phyloP scores from a whole-genome alignment of 2,888 invertebrate genomes.

The Drymonia ruficornis region DNA sequence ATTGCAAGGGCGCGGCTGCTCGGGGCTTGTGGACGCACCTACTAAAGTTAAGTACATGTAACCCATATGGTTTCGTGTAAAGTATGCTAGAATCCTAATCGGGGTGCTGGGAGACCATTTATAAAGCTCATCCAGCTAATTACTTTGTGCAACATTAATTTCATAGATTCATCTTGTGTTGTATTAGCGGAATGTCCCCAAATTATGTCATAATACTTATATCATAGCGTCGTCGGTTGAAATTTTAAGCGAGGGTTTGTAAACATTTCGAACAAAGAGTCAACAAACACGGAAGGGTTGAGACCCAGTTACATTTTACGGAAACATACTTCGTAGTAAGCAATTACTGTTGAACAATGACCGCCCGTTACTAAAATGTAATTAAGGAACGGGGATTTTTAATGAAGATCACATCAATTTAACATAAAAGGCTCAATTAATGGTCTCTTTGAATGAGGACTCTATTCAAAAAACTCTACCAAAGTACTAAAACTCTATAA shows the following conservation, averaged over 20 bases:
- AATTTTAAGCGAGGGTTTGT: slow-evolving; percentile 24
- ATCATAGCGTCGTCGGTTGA: slow-evolving; percentile 11
- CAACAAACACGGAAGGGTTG: slow-evolving; percentile 9
- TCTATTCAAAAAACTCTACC: too few species aligned
- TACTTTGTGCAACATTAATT: slow-evolving; percentile 43
- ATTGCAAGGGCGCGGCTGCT: too few species aligned
- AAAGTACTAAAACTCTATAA: too few species aligned
- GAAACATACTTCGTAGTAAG: slow-evolving; percentile 14
- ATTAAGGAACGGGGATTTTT: slow-evolving; percentile 13
- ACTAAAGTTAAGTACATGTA: slow-evolving; percentile 7
- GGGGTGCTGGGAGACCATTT: slow-evolving; percentile 37
- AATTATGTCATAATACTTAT: slow-evolving; percentile 33
- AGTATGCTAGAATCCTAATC: slow-evolving; percentile 23
- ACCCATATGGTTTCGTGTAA: slow-evolving; percentile 12
- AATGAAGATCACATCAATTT: slow-evolving; percentile 5
- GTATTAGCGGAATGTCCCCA: slow-evolving; percentile 30
- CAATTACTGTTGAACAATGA: slow-evolving; percentile 24
- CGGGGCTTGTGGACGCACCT: too few species aligned
- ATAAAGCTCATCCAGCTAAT: slow-evolving; percentile 41
- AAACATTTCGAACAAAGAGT: slow-evolving; percentile 28
- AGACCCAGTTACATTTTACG: slow-evolving; percentile 16
- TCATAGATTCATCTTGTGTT: slow-evolving; percentile 27
- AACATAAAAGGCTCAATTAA: neutral
- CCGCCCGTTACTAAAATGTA: slow-evolving; percentile 12
- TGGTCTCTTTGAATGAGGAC: too few species aligned